phyloP scores from a whole-genome alignment of 1,140 invertebrate species.

The Drosophila hydei region DNA sequence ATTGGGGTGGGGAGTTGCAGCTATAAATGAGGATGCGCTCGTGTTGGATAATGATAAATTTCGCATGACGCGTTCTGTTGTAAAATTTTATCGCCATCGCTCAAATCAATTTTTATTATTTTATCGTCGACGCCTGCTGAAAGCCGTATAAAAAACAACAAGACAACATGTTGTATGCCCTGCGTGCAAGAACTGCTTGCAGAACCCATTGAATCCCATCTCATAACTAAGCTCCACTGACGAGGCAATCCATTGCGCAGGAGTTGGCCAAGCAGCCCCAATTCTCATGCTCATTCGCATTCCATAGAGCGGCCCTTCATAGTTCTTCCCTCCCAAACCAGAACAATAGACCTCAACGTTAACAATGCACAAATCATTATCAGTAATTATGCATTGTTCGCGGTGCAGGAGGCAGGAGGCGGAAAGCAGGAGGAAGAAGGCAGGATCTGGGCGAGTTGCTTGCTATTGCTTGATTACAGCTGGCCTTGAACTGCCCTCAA shows the following conservation, averaged over 20 bases:
- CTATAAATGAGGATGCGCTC: conserved; percentile 24
- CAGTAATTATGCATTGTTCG: conserved; percentile 78
- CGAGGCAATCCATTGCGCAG: conserved; percentile 47
- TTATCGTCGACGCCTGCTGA: conserved; percentile 62
- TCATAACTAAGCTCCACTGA: conserved; percentile 55
- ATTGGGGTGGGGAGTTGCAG: background rate
- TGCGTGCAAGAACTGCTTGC: conserved; percentile 7
- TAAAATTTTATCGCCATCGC: conserved; percentile 69
- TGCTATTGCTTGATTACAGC: conserved; percentile 64
- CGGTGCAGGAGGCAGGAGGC: conserved; percentile 14
- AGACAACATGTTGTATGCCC: background rate
- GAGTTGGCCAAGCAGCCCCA: conserved; percentile 17
- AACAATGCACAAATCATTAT: conserved; percentile 78
- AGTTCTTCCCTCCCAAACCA: background rate
- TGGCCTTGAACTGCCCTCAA: conserved; percentile 65
- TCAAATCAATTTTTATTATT: conserved; percentile 80
- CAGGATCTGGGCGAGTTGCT: too few relatives aligned
- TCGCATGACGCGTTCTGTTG: conserved; percentile 67
- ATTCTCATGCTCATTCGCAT: conserved; percentile 22
- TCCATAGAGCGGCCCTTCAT: background rate
- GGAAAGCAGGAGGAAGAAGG: too few relatives aligned
- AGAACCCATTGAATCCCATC: conserved; percentile 38
- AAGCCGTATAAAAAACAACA: conserved; percentile 9
- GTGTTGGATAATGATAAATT: conserved; percentile 72
- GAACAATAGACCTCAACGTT: conserved; percentile 64